Percentiles rank a stretch among this genome's conserved stretches.
These are phyloP conservation scores for Himalopsyche anomala DNA, from an alignment of 2,888 invertebrate genomes.

Conservation along the genomic window DNA sequence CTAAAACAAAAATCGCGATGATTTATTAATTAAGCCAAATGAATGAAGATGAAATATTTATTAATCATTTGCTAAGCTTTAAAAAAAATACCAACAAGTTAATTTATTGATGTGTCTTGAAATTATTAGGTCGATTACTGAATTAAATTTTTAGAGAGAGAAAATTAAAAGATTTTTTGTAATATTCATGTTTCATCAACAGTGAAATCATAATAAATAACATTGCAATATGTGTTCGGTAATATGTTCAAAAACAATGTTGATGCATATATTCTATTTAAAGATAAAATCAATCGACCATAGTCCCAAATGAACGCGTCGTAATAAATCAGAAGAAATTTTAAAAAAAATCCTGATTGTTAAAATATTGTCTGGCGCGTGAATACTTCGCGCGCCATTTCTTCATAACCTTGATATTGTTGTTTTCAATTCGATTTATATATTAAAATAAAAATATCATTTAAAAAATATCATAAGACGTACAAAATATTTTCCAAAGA, in stretches of 20 bases:
- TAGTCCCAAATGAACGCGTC: background rate
- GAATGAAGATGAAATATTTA: too few species aligned
- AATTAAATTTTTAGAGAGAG: too few species aligned
- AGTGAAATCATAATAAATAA: background rate
- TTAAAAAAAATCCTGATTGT: background rate
- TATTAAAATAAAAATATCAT: background rate
- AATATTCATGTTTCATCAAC: background rate
- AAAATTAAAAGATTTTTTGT: too few species aligned
- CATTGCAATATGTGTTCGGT: background rate
- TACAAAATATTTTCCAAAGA: too few species aligned
- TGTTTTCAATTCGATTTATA: background rate
- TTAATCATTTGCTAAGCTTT: too few species aligned
- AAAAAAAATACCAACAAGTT: too few species aligned
- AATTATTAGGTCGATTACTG: too few species aligned
- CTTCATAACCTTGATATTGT: background rate
- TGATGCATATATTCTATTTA: background rate
- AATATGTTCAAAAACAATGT: background rate
- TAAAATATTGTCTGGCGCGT: background rate
- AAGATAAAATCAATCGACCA: conserved; percentile 28
- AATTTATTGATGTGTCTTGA: too few species aligned
- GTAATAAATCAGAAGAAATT: background rate
- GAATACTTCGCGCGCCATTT: background rate
- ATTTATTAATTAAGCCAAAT: too few species aligned
- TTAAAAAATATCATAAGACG: too few species aligned
- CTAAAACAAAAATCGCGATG: too few species aligned